phyloP scores from a whole-genome alignment of 1,140 invertebrate genomes.

The Euwallacea similis region DNA sequence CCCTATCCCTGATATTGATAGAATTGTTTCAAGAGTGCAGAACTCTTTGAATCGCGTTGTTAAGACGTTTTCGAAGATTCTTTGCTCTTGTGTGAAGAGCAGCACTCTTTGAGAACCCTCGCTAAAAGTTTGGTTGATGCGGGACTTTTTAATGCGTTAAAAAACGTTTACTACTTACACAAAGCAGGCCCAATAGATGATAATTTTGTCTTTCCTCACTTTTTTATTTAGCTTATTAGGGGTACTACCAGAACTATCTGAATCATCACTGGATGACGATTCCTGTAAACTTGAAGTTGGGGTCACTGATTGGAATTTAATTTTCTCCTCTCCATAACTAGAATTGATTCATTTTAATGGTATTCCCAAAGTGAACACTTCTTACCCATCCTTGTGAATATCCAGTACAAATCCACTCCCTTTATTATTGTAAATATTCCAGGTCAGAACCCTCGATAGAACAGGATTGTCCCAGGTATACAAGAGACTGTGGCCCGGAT shows the following conservation, averaged over 20 bases:
- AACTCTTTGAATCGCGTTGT: constrained; percentile 71
- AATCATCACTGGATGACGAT: constrained; percentile 58
- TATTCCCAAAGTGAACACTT: neutral
- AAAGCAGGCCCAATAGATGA: constrained; percentile 71
- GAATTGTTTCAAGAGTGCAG: constrained; percentile 68
- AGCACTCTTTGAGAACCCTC: constrained; percentile 75
- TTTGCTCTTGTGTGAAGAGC: constrained; percentile 79
- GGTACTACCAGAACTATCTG: constrained; percentile 57
- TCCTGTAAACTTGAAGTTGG: constrained; percentile 50
- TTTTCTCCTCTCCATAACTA: constrained; percentile 70
- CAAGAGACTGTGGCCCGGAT: constrained; percentile 74
- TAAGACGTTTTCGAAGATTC: constrained; percentile 68
- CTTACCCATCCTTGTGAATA: constrained; percentile 68
- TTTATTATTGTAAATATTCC: constrained; percentile 84
- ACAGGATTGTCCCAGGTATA: constrained; percentile 88
- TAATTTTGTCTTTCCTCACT: constrained; percentile 61
- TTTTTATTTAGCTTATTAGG: constrained; percentile 54
- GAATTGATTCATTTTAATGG: neutral
- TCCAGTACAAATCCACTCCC: constrained; percentile 70
- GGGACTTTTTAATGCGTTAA: neutral
- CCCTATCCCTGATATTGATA: constrained; percentile 71
- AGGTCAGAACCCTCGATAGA: constrained; percentile 69
- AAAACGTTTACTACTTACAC: constrained; percentile 17
- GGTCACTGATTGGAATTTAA: constrained; percentile 67
- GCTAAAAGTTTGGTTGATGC: constrained; percentile 59